Evolutionary conservation across 2,113 vertebrate genomes (phyloP).

Genomic region (Poecilia latipinna): DNA sequence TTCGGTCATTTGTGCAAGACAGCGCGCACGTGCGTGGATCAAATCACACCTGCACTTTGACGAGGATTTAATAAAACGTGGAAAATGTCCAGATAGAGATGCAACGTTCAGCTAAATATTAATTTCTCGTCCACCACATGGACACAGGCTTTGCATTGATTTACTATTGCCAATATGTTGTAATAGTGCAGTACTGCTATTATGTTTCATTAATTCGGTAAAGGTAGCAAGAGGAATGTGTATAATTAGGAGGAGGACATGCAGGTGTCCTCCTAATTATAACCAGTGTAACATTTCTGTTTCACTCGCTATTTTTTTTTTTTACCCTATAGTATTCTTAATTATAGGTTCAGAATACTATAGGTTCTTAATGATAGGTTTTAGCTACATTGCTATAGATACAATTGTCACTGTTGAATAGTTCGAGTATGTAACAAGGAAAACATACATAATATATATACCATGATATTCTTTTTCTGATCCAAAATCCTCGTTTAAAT

Average conservation of each 20-base stretch:
- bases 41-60: slow-evolving; percentile 44
- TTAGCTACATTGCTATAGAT: no score
- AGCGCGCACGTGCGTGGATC: slow-evolving; percentile 36
- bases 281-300: no score
- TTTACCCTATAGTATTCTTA: no score
- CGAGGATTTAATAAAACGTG: slow-evolving; percentile 12
- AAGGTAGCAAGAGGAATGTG: background rate
- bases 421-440: no score
- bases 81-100: background rate
- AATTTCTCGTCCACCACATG: background rate
- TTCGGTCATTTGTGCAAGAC: slow-evolving; percentile 15
- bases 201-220: background rate
- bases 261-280: background rate
- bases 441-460: no score
- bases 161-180: background rate
- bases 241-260: background rate
- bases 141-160: background rate
- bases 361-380: no score
- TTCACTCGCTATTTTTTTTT: no score
- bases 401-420: no score
- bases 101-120: background rate
- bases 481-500: no score
- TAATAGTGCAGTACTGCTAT: background rate
- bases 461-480: no score
- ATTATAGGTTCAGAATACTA: no score